These are phyloP conservation scores for Gibbula magus DNA, from an alignment of 2,888 invertebrate species.

Conservation along the genomic window DNA sequence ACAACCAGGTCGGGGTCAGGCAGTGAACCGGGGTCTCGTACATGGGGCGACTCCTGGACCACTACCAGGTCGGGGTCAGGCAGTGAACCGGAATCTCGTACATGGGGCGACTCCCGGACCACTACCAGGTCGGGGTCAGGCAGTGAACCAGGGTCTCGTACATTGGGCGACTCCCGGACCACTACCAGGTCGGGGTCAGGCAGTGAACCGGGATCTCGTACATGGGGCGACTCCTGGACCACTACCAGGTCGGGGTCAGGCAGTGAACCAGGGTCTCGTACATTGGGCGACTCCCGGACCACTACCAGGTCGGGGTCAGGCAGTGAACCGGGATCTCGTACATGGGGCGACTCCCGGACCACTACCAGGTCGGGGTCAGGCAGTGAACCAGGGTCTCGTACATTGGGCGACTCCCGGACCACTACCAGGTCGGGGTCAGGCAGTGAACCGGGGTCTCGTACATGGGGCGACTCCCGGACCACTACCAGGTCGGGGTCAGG, in stretches of 20 bases:
- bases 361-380: slow-evolving; percentile 48
- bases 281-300: slow-evolving; percentile 39
- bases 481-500: slow-evolving; percentile 48
- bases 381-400: too few relatives aligned
- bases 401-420: slow-evolving; percentile 39
- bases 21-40: too few relatives aligned
- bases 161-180: slow-evolving; percentile 39
- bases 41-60: slow-evolving; percentile 38
- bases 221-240: slow-evolving; percentile 38
- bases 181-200: slow-evolving; percentile 48
- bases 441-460: too few relatives aligned
- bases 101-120: slow-evolving; percentile 38
- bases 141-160: too few relatives aligned
- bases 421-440: slow-evolving; percentile 48
- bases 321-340: too few relatives aligned
- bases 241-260: slow-evolving; percentile 48
- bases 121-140: slow-evolving; percentile 48
- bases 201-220: too few relatives aligned
- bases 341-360: slow-evolving; percentile 38
- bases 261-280: too few relatives aligned
- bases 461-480: slow-evolving; percentile 38
- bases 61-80: slow-evolving; percentile 48
- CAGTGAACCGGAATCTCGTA: too few relatives aligned
- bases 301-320: slow-evolving; percentile 48
- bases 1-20: too few relatives aligned